Evolutionary conservation across 2,113 vertebrate genomes (phyloP).

Genomic region (Cyprinodon variegatus): DNA sequence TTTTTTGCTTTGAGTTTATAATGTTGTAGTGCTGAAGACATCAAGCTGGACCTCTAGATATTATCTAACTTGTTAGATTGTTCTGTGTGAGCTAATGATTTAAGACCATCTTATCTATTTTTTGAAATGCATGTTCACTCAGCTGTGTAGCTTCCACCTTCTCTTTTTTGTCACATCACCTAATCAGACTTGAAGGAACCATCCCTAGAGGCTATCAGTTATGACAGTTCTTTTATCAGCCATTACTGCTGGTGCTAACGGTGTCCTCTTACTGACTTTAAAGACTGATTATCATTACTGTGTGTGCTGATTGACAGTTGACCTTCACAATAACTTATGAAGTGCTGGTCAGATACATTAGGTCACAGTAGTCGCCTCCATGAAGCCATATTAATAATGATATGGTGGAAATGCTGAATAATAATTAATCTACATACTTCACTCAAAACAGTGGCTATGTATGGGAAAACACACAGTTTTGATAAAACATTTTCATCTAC

Average conservation of each 20-base stretch:
- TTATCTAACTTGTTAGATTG: background rate
- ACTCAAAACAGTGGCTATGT: conserved; percentile 55
- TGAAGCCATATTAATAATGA: conserved; percentile 79
- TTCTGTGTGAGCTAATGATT: conserved; percentile 4
- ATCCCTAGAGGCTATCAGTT: conserved; percentile 46
- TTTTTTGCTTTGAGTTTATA: conserved; percentile 9
- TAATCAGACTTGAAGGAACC: conserved; percentile 39
- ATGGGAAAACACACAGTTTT: conserved; percentile 46
- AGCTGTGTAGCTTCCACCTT: conserved; percentile 5
- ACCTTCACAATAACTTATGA: conserved; percentile 78
- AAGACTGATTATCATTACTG: conserved; percentile 75
- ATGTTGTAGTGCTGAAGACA: background rate
- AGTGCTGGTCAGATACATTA: conserved; percentile 50
- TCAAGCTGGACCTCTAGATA: background rate
- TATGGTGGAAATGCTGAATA: conserved; percentile 78
- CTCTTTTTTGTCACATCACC: conserved; percentile 22
- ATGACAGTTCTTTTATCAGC: conserved; percentile 66
- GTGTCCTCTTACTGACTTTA: conserved; percentile 62
- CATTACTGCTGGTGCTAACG: conserved; percentile 67
- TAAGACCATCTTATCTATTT: background rate
- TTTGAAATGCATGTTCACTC: conserved; percentile 32
- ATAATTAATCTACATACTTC: conserved; percentile 72
- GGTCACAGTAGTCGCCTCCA: conserved; percentile 63
- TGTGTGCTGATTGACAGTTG: conserved; percentile 79
- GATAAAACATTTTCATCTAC: background rate